Percentiles rank a stretch among this genome's conserved stretches.
Conservation (phyloP, 2,113 vertebrate genomes). For the Hemiprocne comata region DNA sequence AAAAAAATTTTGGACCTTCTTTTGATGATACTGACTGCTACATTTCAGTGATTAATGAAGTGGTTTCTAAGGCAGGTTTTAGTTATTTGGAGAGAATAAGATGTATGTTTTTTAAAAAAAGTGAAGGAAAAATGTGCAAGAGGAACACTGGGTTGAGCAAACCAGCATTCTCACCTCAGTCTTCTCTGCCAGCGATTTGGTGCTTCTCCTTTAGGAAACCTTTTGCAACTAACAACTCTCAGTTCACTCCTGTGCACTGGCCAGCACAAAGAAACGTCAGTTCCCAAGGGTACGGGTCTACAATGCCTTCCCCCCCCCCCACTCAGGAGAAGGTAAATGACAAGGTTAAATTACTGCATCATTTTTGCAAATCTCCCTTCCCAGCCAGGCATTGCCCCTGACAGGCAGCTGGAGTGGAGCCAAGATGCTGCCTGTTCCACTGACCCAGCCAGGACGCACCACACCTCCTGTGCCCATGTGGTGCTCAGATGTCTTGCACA, state of each 20-base stretch:
- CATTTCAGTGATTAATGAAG: background rate
- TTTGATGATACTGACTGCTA: background rate
- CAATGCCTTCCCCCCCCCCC: no score
- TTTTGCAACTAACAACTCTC: background rate
- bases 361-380: background rate
- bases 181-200: background rate
- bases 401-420: background rate
- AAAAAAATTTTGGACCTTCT: background rate
- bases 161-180: background rate
- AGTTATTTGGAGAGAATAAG: background rate
- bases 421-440: background rate
- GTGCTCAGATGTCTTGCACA: slow-evolving; percentile 32
- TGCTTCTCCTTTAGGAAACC: background rate
- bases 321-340: background rate
- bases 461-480: background rate
- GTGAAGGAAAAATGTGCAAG: background rate
- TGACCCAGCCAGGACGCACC: background rate
- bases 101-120: background rate
- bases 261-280: background rate
- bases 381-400: background rate
- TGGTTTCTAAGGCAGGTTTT: background rate
- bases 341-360: background rate
- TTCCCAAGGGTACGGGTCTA: background rate
- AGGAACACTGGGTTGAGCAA: background rate
- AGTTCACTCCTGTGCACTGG: background rate